Evolutionary conservation across 37 sponge, comb jelly and placozoan genomes (phyloP).

Genomic region (Aplysina aerophoba): DNA sequence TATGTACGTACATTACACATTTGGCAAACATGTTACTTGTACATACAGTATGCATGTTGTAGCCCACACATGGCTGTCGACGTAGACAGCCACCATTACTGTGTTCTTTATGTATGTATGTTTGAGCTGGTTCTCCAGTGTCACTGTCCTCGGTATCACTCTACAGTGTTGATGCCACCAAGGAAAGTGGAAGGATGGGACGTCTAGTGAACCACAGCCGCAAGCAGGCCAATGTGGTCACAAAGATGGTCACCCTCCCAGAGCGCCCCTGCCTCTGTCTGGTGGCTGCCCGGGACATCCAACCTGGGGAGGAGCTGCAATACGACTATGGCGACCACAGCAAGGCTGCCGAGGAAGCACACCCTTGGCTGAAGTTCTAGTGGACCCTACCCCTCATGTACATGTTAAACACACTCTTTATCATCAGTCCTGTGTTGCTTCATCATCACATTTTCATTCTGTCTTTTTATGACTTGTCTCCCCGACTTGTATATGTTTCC

Average conservation of each 20-base stretch:
- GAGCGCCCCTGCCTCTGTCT: slow-evolving; percentile 72
- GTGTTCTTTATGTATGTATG: too few species aligned
- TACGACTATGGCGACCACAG: slow-evolving; percentile 93
- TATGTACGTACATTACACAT: too few species aligned
- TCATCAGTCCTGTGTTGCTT: neutral
- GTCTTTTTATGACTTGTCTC: neutral
- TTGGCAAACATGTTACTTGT: too few species aligned
- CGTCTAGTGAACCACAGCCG: slow-evolving; percentile 88
- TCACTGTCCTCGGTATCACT: too few species aligned
- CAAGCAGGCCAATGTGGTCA: slow-evolving; percentile 56
- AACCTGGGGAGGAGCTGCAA: slow-evolving; percentile 79
- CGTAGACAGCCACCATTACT: too few species aligned
- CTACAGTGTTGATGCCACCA: slow-evolving; percentile 87
- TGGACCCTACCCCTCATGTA: neutral
- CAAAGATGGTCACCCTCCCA: slow-evolving; percentile 62
- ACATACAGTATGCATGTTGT: too few species aligned
- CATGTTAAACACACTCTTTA: neutral
- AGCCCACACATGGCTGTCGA: too few species aligned
- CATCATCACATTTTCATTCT: neutral
- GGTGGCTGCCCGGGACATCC: slow-evolving; percentile 71
- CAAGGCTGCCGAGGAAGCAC: slow-evolving; percentile 55
- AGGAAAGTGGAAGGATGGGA: slow-evolving; percentile 78
- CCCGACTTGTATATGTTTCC: too few species aligned
- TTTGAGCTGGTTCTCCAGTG: too few species aligned
- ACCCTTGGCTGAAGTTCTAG: slow-evolving; percentile 84